These are phyloP conservation scores for Pelecanus crispus DNA, from an alignment of 2,113 vertebrate species.

Conservation along the genomic window DNA sequence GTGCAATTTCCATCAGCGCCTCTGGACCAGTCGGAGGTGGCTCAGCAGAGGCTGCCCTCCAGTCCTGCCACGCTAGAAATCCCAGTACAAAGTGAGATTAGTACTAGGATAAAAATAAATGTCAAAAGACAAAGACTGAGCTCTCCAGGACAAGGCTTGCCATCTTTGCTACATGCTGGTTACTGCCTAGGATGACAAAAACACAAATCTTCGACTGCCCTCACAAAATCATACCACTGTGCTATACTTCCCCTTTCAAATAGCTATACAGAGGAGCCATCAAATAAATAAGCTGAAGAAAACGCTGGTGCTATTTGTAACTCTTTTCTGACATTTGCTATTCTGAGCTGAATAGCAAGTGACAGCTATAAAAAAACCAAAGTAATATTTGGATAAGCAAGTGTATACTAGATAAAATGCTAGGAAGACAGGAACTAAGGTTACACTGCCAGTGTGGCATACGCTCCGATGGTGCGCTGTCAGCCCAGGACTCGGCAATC, in stretches of 20 bases:
- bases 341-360: not conserved
- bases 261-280: not conserved
- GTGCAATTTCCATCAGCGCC: not conserved
- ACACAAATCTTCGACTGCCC: not conserved
- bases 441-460: not conserved
- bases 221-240: not conserved
- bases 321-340: not conserved
- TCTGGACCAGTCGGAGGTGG: not conserved
- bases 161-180: not conserved
- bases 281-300: not conserved
- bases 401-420: not conserved
- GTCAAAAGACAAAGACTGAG: not conserved
- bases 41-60: not conserved
- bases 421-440: not conserved
- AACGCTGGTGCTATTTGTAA: not conserved
- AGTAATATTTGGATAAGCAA: not conserved
- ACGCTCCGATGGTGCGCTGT: fast-evolving
- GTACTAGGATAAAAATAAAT: not conserved
- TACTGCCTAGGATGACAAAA: not conserved
- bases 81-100: not conserved
- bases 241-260: not conserved
- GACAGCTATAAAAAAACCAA: not conserved
- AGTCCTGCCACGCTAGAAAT: not conserved
- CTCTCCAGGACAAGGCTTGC: not conserved
- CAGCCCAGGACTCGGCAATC: not conserved